Percentiles rank a stretch among this genome's conserved stretches.
phyloP scores from a whole-genome alignment of 1,140 invertebrate genomes.

The Procambarus clarkii region DNA sequence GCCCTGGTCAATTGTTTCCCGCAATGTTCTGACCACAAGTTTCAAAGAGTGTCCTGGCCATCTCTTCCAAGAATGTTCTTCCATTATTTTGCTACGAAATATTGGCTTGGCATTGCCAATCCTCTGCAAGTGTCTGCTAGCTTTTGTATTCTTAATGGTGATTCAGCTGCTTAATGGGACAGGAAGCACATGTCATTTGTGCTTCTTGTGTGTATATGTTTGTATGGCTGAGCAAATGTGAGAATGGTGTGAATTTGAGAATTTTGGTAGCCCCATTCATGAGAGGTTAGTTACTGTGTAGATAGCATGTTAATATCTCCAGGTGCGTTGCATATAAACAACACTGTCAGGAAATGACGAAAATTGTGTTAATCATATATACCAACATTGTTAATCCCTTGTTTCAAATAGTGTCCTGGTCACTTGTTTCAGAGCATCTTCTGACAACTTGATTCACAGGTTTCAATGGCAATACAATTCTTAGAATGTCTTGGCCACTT shows the following conservation, averaged over 20 bases:
- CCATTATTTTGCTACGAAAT: slow-evolving; percentile 41
- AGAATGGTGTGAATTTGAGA: neutral
- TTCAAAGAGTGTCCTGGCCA: neutral
- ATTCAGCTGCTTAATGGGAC: slow-evolving; percentile 6
- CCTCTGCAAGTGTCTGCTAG: slow-evolving; percentile 25
- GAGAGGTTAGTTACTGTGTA: neutral
- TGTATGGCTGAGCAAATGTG: neutral
- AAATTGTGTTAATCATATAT: neutral
- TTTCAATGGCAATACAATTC: no score
- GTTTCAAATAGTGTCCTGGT: neutral
- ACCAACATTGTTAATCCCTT: neutral
- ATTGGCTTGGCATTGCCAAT: slow-evolving; percentile 31
- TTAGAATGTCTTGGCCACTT: no score
- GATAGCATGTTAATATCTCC: neutral
- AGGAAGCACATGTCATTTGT: slow-evolving; percentile 12
- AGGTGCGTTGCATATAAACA: neutral
- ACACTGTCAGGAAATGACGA: neutral
- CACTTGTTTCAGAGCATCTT: no score
- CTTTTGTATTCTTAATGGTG: slow-evolving; percentile 43
- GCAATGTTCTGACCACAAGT: no score
- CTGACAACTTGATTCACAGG: no score
- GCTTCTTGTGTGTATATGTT: slow-evolving; percentile 15
- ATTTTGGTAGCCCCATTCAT: neutral
- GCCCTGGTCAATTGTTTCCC: no score
- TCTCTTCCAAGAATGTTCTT: slow-evolving; percentile 19